phyloP scores from a whole-genome alignment of 2,113 vertebrate genomes.

The Cyprinus carpio region DNA sequence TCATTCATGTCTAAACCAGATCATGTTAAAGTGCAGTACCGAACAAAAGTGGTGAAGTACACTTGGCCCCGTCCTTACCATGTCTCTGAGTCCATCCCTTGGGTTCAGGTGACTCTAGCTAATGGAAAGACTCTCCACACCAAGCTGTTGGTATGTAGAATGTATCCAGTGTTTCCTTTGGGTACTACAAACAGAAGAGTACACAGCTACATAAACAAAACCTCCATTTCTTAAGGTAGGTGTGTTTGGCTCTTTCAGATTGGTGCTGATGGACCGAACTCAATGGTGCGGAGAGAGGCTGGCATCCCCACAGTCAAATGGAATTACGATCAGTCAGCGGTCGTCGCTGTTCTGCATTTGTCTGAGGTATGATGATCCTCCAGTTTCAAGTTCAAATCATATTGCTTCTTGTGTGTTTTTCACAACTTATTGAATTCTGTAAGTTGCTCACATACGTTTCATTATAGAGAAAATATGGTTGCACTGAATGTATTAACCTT shows the following conservation, averaged over 20 bases:
- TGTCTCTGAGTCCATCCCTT: constrained; percentile 79
- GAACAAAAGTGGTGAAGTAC: constrained; percentile 85
- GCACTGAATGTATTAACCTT: constrained; percentile 36
- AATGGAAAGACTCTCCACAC: constrained; percentile 87
- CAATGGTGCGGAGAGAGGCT: constrained; percentile 81
- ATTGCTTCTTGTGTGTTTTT: background rate
- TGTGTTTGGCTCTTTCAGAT: constrained; percentile 74
- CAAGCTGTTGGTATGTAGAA: constrained; percentile 87
- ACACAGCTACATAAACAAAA: background rate
- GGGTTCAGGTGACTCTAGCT: constrained; percentile 89
- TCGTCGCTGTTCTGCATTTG: constrained; percentile 92
- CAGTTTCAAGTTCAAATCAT: background rate
- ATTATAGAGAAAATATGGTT: background rate
- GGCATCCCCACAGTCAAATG: constrained; percentile 89
- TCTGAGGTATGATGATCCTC: constrained; percentile 78
- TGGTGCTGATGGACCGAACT: constrained; percentile 93
- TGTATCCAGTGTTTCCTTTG: background rate
- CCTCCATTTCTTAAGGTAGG: background rate
- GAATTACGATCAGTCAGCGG: constrained; percentile 92
- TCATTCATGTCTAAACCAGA: constrained; percentile 70
- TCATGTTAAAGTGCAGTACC: constrained; percentile 86
- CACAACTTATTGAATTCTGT: background rate
- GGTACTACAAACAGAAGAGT: background rate
- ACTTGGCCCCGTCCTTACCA: constrained; percentile 83
- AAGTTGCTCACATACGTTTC: background rate